Conservation (phyloP, 2,113 vertebrate genomes). For the Archilochus colubris region DNA sequence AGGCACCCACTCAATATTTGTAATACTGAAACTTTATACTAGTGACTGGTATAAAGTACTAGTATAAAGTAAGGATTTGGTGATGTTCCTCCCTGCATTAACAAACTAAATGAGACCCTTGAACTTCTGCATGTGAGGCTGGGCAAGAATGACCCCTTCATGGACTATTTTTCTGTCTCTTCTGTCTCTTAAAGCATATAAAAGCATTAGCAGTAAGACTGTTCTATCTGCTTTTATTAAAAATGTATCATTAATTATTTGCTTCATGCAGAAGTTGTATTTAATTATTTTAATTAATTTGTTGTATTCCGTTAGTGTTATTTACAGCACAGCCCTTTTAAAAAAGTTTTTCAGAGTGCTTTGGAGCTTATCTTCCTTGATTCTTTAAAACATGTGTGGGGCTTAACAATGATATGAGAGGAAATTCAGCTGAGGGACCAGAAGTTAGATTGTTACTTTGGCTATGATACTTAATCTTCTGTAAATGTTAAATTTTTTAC, state of each 20-base stretch:
- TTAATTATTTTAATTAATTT: neutral
- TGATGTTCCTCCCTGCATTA: neutral
- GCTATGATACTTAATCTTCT: neutral
- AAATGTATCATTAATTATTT: neutral
- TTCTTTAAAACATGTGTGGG: neutral
- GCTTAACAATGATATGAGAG: neutral
- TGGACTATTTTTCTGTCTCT: neutral
- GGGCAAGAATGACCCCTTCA: neutral
- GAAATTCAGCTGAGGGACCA: neutral
- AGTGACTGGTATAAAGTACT: neutral
- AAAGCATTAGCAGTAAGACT: neutral
- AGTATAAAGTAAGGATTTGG: neutral
- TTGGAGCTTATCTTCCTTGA: neutral
- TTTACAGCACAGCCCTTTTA: neutral
- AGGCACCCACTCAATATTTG: neutral
- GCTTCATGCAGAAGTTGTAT: neutral
- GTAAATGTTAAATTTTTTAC: neutral
- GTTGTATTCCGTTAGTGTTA: neutral
- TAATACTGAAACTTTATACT: neutral
- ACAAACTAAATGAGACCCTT: neutral
- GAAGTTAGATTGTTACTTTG: neutral
- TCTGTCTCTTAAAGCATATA: neutral
- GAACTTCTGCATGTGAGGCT: neutral
- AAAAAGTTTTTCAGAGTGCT: neutral
- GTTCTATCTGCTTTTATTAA: neutral